Evolutionary conservation across 2,888 invertebrate species (phyloP), one percentile per base, ranked within the genome.

Genomic region (Eupithecia exiguata): DNA sequence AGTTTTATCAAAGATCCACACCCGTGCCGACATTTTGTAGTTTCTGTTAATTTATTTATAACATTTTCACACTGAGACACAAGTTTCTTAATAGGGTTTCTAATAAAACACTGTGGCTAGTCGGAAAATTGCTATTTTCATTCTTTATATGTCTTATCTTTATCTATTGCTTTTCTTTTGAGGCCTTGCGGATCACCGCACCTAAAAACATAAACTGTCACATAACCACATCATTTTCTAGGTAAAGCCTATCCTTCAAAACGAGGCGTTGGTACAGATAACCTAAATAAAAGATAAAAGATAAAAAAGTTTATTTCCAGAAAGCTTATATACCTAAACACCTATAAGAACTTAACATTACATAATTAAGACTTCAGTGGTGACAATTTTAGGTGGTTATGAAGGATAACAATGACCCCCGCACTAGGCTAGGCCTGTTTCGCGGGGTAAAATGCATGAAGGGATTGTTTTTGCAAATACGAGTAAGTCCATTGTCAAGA

Each of bases 241-340:
- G 53, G 53, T 58, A 58, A 25, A 58, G 53, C 53, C 14, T 14
- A 21, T 58, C 53, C 53, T 58, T 21, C 5, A 14, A 58, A 58
- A 58, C 21, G 12, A 25, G 58, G 58, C 25, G 58, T 25, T 58
- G 58, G 21, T 53, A 53, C 53, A 58, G 58, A 58, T 58, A 58
- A 58, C 58, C 58, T 25, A 14, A 21, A n/a, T n/a, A n/a, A n/a
- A n/a, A n/a, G n/a, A n/a, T n/a, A n/a, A n/a, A n/a, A n/a, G n/a
- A n/a, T n/a, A n/a, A n/a, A n/a, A n/a, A n/a, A n/a, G n/a, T n/a
- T n/a, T n/a, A n/a, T n/a, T n/a, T n/a, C n/a, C n/a, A n/a, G n/a
- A n/a, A n/a, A n/a, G n/a, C n/a, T n/a, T n/a, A n/a, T n/a, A n/a
- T n/a, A n/a, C n/a, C n/a, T n/a, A n/a, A n/a, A n/a, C n/a, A n/a